Percentiles rank a stretch among this genome's conserved stretches.
phyloP scores from a whole-genome alignment of 2,797 vertebrate species.

The Selene dorsalis region DNA sequence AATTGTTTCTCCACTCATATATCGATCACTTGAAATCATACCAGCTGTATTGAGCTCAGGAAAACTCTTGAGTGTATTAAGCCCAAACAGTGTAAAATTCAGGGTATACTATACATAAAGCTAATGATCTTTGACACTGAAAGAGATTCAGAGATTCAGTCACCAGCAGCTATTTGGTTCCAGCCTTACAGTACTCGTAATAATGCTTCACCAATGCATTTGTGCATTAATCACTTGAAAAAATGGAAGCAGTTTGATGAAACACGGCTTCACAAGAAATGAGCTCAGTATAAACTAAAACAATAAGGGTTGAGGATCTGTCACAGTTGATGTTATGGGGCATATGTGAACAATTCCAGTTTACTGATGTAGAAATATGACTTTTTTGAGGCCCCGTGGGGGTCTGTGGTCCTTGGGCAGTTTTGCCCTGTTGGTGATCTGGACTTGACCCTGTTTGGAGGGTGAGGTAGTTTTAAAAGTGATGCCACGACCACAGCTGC shows the following conservation, averaged over 20 bases:
- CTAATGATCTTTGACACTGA: neutral
- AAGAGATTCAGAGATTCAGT: neutral
- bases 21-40: neutral
- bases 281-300: too few relatives aligned
- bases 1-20: conserved; percentile 1
- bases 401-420: too few relatives aligned
- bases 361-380: too few relatives aligned
- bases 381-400: neutral
- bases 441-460: neutral
- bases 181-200: too few relatives aligned
- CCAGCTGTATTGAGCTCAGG: neutral
- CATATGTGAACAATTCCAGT: too few relatives aligned
- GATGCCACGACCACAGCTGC: neutral
- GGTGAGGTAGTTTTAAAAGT: neutral
- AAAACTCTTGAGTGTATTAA: neutral
- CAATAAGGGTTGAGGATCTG: too few relatives aligned
- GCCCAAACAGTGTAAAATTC: neutral
- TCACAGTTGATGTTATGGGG: too few relatives aligned
- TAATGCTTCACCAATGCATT: too few relatives aligned
- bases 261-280: neutral
- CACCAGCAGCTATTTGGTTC: too few relatives aligned
- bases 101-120: neutral
- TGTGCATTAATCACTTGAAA: too few relatives aligned
- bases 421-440: neutral
- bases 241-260: too few relatives aligned